Evolutionary conservation across 2,113 vertebrate species (phyloP).

Genomic region (Alexandromys fortis): DNA sequence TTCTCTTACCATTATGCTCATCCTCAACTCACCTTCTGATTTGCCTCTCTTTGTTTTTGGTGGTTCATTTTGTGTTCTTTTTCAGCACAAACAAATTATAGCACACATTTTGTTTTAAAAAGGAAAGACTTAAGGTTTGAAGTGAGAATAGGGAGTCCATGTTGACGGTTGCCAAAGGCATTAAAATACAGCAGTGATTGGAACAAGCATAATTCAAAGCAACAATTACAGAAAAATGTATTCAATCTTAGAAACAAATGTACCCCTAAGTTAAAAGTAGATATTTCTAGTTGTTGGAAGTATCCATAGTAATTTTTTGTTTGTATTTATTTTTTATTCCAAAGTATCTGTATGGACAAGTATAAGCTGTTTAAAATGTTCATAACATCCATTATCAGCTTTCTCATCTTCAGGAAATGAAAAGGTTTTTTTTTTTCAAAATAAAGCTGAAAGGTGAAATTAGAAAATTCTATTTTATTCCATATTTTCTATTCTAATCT

Average conservation of each 20-base stretch:
- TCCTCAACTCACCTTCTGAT: neutral
- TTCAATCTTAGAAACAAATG: conserved; percentile 49
- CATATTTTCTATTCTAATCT: neutral
- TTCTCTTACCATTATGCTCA: neutral
- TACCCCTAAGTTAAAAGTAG: conserved; percentile 2
- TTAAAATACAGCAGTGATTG: conserved; percentile 32
- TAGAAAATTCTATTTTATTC: conserved; percentile 34
- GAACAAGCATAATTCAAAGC: conserved; percentile 12
- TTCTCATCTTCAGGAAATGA: neutral
- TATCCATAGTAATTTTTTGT: conserved; percentile 29
- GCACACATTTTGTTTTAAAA: neutral
- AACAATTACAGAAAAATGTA: conserved; percentile 43
- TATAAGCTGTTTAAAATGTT: conserved; percentile 38
- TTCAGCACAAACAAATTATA: neutral
- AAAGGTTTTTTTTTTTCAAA: neutral
- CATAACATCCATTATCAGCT: neutral
- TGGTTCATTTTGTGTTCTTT: neutral
- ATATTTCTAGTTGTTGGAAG: conserved; percentile 29
- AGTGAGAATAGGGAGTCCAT: conserved; percentile 40
- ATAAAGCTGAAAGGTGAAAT: conserved; percentile 21
- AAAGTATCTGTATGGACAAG: conserved; percentile 11
- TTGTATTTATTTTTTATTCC: neutral
- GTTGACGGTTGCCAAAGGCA: neutral
- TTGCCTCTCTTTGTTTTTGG: neutral
- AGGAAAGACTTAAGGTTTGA: neutral